phyloP scores from a whole-genome alignment of 2,113 vertebrate species.

The Addax nasomaculatus region DNA sequence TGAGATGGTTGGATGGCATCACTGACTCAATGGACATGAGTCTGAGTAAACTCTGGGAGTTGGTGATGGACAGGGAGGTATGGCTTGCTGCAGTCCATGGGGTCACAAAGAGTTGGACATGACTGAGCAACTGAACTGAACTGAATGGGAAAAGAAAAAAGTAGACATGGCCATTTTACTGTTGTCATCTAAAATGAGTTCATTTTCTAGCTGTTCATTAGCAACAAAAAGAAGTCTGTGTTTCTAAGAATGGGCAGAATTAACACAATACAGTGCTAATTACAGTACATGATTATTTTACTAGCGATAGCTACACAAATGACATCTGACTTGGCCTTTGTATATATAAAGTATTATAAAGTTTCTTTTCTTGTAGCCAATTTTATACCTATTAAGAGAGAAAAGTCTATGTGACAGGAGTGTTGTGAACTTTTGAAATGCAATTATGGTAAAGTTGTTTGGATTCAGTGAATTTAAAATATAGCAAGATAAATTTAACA shows the following conservation, averaged over 20 bases:
- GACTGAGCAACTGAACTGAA: not conserved
- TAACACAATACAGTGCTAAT: not conserved
- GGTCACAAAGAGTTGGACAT: not conserved
- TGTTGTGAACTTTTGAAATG: not conserved
- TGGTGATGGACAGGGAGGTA: not conserved
- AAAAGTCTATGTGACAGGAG: not conserved
- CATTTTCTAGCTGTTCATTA: conserved; percentile 4
- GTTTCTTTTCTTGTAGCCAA: not conserved
- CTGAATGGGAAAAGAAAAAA: not conserved
- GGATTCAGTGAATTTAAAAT: not conserved
- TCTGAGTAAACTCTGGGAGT: not conserved
- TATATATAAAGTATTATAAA: not conserved
- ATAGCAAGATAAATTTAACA: not conserved
- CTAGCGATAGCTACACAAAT: not conserved
- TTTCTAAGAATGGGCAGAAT: not conserved
- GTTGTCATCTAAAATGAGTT: not conserved
- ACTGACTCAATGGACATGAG: not conserved
- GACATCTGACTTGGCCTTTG: not conserved
- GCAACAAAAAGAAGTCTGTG: not conserved
- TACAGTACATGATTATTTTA: not conserved
- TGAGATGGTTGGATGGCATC: not conserved
- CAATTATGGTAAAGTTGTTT: not conserved
- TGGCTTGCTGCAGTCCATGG: not conserved
- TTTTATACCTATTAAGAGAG: not conserved
- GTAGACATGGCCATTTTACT: not conserved